These are phyloP conservation scores for Anarhynchus alexandrinus DNA, from an alignment of 2,113 vertebrate genomes.

Conservation along the genomic window DNA sequence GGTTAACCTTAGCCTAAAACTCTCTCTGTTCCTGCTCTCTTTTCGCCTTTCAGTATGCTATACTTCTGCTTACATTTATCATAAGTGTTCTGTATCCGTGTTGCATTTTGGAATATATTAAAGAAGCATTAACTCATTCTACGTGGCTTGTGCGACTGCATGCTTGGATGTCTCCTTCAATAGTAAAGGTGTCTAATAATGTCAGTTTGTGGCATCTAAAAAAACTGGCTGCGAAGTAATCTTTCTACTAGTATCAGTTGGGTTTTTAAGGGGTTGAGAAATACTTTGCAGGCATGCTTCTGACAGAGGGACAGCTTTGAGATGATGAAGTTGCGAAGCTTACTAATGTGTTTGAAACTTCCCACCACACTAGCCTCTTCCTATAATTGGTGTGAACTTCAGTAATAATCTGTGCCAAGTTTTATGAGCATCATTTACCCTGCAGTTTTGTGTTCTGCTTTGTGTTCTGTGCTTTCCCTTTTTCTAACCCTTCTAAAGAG, in stretches of 20 bases:
- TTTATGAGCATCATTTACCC: neutral
- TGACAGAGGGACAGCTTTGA: neutral
- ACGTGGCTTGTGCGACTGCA: rapidly evolving
- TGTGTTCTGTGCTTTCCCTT: neutral
- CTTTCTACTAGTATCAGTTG: neutral
- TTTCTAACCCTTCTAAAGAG: neutral
- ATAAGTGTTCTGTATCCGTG: neutral
- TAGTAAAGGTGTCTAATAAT: neutral
- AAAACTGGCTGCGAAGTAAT: neutral
- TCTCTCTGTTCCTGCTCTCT: neutral
- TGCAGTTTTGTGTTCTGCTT: neutral
- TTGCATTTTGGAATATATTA: neutral
- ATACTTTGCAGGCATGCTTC: neutral
- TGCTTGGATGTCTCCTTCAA: neutral
- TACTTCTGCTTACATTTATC: neutral
- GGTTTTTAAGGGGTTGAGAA: neutral
- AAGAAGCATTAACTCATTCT: neutral
- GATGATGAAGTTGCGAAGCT: neutral
- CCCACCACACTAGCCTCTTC: too few relatives aligned
- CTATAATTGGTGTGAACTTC: neutral
- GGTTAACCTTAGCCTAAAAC: neutral
- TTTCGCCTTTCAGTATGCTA: neutral
- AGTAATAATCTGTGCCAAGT: neutral
- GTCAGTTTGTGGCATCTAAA: neutral
- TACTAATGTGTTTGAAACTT: neutral